phyloP scores from a whole-genome alignment of 1,140 invertebrate species.

The Ladona fulva region DNA sequence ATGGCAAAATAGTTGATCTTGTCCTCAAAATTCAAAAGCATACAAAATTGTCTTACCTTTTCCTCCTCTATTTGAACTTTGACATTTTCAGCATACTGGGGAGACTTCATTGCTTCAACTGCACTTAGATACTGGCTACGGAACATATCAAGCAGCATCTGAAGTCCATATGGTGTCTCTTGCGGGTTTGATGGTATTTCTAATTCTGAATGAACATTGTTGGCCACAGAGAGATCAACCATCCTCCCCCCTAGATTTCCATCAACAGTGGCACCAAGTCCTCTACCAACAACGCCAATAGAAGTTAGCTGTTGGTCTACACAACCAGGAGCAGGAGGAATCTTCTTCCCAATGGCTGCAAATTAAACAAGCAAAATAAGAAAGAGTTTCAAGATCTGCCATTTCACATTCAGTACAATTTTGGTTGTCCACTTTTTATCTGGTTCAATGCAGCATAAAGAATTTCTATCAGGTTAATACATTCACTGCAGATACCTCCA shows the following conservation, averaged over 20 bases:
- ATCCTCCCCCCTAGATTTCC: conserved; percentile 39
- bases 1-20: too few relatives aligned
- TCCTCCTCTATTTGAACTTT: conserved; percentile 71
- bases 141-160: conserved; percentile 74
- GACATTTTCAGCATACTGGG: conserved; percentile 61
- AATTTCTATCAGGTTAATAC: too few relatives aligned
- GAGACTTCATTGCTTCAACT: conserved; percentile 69
- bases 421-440: too few relatives aligned
- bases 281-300: background rate
- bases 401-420: too few relatives aligned
- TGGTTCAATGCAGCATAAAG: too few relatives aligned
- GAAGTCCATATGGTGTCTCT: conserved; percentile 73
- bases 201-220: conserved; percentile 64
- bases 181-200: conserved; percentile 65
- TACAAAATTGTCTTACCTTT: conserved; percentile 40
- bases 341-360: conserved; percentile 51
- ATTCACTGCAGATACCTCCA: too few relatives aligned
- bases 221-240: conserved; percentile 42
- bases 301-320: conserved; percentile 80
- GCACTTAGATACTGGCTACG: conserved; percentile 74
- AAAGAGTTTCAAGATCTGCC: conserved; percentile 16
- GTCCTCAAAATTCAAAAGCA: background rate
- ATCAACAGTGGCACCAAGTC: background rate
- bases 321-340: conserved; percentile 75
- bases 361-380: conserved; percentile 21